phyloP scores from a whole-genome alignment of 2,797 vertebrate genomes.

The Hemibagrus guttatus region DNA sequence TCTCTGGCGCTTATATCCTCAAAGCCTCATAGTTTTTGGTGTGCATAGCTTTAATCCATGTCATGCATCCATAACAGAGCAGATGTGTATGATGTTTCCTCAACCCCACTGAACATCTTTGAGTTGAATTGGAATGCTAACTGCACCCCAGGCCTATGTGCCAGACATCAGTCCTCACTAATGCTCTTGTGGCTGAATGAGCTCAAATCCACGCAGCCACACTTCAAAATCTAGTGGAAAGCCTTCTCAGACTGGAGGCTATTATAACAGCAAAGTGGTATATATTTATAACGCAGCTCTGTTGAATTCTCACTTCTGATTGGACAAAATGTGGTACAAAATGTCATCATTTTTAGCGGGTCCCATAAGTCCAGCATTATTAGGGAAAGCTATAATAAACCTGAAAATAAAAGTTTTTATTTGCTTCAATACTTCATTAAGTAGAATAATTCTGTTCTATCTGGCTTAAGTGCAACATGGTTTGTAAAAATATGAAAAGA shows the following conservation, averaged over 20 bases:
- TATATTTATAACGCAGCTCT: neutral
- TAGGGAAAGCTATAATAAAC: too few species aligned
- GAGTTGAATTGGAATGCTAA: neutral
- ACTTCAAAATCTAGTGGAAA: neutral
- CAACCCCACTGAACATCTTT: neutral
- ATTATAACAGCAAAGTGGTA: neutral
- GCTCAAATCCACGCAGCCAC: neutral
- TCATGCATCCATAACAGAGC: constrained; percentile 3
- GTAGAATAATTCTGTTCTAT: too few species aligned
- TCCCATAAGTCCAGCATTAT: too few species aligned
- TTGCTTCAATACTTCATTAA: too few species aligned
- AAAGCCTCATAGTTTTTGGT: neutral
- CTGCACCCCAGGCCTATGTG: neutral
- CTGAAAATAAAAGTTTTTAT: too few species aligned
- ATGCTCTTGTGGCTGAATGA: neutral
- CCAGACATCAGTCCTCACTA: neutral
- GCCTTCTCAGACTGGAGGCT: neutral
- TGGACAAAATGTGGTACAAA: neutral
- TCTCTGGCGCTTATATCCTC: constrained; percentile 28
- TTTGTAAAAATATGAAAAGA: neutral
- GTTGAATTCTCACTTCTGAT: neutral
- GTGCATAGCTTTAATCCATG: constrained; percentile 28
- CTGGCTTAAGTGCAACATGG: too few species aligned
- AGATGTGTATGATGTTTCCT: constrained; percentile 14
- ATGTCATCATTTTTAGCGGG: neutral